Base-by-base conservation (phyloP, 2,113 vertebrate genomes). In the Macrotus californicus region DNA sequence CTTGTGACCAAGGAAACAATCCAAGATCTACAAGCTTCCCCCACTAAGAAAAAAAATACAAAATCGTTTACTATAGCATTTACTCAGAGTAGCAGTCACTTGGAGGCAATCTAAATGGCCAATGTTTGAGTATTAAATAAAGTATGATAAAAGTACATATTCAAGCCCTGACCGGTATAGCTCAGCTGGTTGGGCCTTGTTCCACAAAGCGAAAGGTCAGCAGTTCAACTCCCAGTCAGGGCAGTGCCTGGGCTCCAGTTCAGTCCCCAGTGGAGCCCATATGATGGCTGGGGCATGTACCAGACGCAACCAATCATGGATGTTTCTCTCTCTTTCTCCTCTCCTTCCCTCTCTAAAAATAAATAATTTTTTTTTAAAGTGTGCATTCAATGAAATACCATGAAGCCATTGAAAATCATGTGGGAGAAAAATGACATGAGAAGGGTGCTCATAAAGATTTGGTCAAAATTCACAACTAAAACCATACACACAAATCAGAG, bases 401-500 rank as follows among this genome's bases (percentile, higher is more conserved):
- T 34, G 10, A 15, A 82, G 66, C 39, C 50, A 43, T 46, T 91
- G 61, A 83, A 89, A 82, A 46, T 66, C 6, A 82, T 2, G 1
- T 31, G 70, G 84, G 84, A 95, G 48, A 95, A 84, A 81, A 50
- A 77, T 67, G 34, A 41, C 16, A 50, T 16, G 11, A 61, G 41
- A 92, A 72, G 22, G 56, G 14, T 18, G 10, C n/a, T 59, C 92
- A 61, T 85, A 91, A 91, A 12, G 81, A 36, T 61, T 80, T 34
- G 50, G 39, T 94, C 34, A 91, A 80, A 96, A 75, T 79, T 92
- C 24, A 75, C 31, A 39, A 91, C 82, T 70, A 46, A 89, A 87
- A 80, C 52, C 56, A 77, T 11, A 9, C 66, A 66, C 9, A 59
- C 69, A 87, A 61, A 69, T 88, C 52, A 83, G 48, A 91, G 56